Conservation (phyloP, 2,888 invertebrate genomes). For the Coecobrya sp. region DNA sequence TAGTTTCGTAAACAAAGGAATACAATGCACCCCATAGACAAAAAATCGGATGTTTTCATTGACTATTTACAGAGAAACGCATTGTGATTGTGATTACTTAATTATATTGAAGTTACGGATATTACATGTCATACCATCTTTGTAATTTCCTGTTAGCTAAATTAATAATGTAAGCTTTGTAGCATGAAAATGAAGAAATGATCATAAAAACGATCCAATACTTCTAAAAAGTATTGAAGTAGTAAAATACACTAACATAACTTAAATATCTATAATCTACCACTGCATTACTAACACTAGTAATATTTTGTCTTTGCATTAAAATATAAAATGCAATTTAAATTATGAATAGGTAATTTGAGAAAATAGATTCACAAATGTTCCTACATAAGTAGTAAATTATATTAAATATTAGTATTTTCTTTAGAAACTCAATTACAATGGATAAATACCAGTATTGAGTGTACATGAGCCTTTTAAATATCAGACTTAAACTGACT, state of each 20-base stretch:
- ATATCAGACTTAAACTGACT: no score
- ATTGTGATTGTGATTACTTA: background rate
- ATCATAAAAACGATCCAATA: no score
- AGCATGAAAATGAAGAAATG: background rate
- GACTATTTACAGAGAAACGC: background rate
- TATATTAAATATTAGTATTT: no score
- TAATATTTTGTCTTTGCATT: constrained; percentile 56
- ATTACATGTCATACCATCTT: no score
- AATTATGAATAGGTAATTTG: background rate
- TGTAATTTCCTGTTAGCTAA: background rate
- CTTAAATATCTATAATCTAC: no score
- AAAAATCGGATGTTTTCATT: background rate
- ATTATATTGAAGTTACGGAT: no score
- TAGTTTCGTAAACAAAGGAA: background rate
- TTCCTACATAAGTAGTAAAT: no score
- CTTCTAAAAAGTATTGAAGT: background rate
- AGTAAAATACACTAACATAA: background rate
- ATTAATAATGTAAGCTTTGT: no score
- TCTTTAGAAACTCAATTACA: no score
- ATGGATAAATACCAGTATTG: no score
- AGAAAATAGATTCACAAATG: background rate
- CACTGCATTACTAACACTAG: background rate
- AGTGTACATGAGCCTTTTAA: no score
- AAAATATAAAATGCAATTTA: constrained; percentile 36
- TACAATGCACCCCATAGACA: background rate